Conservation (phyloP, 1,140 invertebrate species). For the Polyergus mexicanus region DNA sequence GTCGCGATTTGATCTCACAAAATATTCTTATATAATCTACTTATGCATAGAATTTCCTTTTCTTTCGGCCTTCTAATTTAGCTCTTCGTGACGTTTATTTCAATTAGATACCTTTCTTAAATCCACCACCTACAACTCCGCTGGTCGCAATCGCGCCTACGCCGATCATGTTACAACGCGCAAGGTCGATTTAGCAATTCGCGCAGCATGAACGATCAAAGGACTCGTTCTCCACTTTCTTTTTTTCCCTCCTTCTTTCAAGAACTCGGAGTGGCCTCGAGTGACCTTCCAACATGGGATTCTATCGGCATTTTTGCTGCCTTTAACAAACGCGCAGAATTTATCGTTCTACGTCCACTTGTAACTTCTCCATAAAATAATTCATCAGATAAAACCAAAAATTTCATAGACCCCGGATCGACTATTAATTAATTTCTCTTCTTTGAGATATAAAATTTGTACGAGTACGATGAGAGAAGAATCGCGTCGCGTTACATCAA, state of each 20-base stretch:
- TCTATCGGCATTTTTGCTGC: constrained; percentile 17
- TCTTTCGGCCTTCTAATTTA: background rate
- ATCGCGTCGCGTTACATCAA: background rate
- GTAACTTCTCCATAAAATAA: no score
- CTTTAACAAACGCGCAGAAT: no score
- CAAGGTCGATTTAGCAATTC: constrained; percentile 66
- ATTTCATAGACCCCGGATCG: background rate
- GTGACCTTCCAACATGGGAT: constrained; percentile 49
- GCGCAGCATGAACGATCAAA: constrained; percentile 36
- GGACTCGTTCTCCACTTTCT: constrained; percentile 43
- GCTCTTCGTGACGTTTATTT: background rate
- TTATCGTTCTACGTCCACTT: background rate
- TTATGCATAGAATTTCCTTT: background rate
- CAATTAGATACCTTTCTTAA: constrained; percentile 23
- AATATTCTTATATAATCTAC: background rate
- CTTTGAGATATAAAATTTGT: background rate
- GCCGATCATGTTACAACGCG: constrained; percentile 48
- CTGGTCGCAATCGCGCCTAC: constrained; percentile 50
- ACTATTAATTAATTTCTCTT: background rate
- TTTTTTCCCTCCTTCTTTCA: constrained; percentile 15
- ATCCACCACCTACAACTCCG: constrained; percentile 41
- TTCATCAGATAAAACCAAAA: background rate
- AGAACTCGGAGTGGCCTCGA: constrained; percentile 48
- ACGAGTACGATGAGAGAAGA: background rate
- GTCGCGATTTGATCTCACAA: background rate